Base-by-base conservation (phyloP, 2,888 invertebrate genomes). In the Altica lythri region DNA sequence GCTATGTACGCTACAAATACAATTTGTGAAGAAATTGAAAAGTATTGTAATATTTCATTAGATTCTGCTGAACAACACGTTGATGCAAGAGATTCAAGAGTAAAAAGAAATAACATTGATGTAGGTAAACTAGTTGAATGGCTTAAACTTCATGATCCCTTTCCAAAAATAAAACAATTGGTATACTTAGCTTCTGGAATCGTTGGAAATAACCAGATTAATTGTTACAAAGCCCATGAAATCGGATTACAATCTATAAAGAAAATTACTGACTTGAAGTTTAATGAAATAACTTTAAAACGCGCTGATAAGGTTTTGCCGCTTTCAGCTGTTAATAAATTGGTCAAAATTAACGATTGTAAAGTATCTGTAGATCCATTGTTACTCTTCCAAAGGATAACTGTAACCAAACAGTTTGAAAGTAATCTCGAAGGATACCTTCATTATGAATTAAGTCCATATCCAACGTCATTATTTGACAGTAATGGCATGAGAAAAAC, bases 41-140 rank as follows among this genome's bases (percentile, higher is more conserved):
- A 59, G 32, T 67, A 68, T 58, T 67, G 64, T 54, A 51, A 63
- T 35, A 48, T 61, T 29, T 58, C 59, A 13, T 60, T 59, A 51
- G 55, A 56, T 51, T 62, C 65, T 14, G 55, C 61, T 44, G 68
- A 71, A 44, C 70, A 70, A 62, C 72, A 71, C 46, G 57, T 69
- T 22, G 71, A 72, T 57, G 60, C 62, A 18, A 58, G 66, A 43
- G 61, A 62, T 57, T 67, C 62, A 47, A 57, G 70, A 53, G 67
- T 72, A 53, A 57, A 55, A 44, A 64, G 68, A 61, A 69, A 73
- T 65, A 62, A 63, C 52, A 57, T 49, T 54, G 66, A 70, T 61
- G 60, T 66, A 42, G 50, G 60, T 48, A 67, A 59, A 65, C 48
- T 69, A 38, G 10, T 53, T 34, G 56, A 54, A 40, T 66, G 62